Conservation (phyloP, 1,140 invertebrate genomes). For the Drosophila guanche region DNA sequence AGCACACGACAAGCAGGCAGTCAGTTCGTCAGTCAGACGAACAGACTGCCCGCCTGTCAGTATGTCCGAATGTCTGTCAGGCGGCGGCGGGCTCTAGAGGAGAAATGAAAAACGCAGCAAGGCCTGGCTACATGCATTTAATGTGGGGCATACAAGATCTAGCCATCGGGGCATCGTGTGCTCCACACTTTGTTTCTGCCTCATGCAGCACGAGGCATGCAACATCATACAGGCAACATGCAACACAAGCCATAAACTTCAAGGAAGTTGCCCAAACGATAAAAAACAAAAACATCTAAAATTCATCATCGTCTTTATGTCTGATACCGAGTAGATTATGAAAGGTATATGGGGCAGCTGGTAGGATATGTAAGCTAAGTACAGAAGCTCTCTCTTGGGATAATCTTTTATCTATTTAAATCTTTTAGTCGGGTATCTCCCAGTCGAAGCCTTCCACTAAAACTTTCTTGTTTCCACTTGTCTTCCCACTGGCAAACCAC, state of each 20-base stretch:
- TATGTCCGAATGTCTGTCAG: constrained; percentile 24
- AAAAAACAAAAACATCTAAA: constrained; percentile 13
- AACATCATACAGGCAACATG: constrained; percentile 37
- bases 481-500: too few species aligned
- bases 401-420: too few species aligned
- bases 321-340: background rate
- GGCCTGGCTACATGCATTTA: constrained; percentile 59
- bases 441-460: too few species aligned
- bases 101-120: constrained; percentile 79
- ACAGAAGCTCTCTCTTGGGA: too few species aligned
- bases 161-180: constrained; percentile 18
- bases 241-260: constrained; percentile 66
- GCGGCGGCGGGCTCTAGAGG: constrained; percentile 54
- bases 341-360: too few species aligned
- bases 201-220: constrained; percentile 61
- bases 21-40: constrained; percentile 19
- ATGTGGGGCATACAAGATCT: constrained; percentile 56
- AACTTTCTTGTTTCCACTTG: too few species aligned
- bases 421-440: too few species aligned
- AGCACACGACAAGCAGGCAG: constrained; percentile 70
- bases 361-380: too few species aligned
- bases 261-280: constrained; percentile 67
- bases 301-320: constrained; percentile 10
- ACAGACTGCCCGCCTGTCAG: constrained; percentile 16
- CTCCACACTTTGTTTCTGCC: constrained; percentile 50